Conservation (phyloP, 30 jellyfish, hydroid and myxozoan species). For the Aurelia sp. region DNA sequence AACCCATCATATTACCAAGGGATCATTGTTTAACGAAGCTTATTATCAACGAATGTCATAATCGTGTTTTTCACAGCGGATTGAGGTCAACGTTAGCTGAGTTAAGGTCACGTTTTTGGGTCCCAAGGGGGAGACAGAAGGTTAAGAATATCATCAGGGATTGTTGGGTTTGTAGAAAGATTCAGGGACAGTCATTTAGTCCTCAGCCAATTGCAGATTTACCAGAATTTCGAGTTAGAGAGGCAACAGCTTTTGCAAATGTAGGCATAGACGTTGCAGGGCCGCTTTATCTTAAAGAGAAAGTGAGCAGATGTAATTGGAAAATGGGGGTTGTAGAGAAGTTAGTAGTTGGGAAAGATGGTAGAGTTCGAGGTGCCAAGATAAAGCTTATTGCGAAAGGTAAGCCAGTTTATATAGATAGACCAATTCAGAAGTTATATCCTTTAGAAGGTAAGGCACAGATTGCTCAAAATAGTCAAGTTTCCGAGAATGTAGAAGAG, state of each 20-base stretch:
- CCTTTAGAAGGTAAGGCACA: no score
- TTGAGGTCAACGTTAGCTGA: no score
- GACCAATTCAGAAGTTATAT: background rate
- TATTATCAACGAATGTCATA: no score
- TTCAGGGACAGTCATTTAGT: conserved; percentile 7
- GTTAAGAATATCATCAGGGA: conserved; percentile 6
- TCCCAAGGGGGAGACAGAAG: no score
- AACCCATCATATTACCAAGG: no score
- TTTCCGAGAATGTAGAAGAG: background rate
- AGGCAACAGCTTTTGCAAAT: background rate
- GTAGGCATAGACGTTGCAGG: conserved; percentile 44
- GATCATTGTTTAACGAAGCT: no score
- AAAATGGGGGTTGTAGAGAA: background rate
- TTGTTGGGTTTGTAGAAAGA: background rate
- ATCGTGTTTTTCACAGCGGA: no score
- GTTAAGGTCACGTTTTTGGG: no score
- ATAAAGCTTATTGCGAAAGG: background rate
- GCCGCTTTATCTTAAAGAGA: conserved; percentile 34
- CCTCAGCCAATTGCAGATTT: conserved; percentile 25
- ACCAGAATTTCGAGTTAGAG: conserved; percentile 55
- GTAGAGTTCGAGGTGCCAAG: background rate
- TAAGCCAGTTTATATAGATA: background rate
- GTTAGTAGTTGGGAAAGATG: background rate
- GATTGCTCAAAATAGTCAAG: background rate
- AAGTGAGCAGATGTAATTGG: background rate